phyloP scores from a whole-genome alignment of 1,140 invertebrate genomes.

The Procambarus clarkii region DNA sequence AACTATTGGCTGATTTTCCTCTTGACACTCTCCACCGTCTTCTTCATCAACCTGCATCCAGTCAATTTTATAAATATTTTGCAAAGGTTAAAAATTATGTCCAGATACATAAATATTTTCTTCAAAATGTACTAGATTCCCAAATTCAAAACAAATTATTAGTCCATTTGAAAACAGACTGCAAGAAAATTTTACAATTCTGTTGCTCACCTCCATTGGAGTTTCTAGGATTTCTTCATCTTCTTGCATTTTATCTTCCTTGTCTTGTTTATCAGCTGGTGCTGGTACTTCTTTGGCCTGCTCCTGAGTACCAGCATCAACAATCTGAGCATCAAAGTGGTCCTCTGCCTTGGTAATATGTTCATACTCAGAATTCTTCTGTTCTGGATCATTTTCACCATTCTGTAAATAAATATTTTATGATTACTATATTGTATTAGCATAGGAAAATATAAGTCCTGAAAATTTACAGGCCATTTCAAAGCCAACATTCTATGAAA shows the following conservation, averaged over 20 bases:
- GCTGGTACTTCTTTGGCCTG: slow-evolving; percentile 86
- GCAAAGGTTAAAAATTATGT: background rate
- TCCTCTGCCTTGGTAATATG: slow-evolving; percentile 89
- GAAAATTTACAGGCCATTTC: no score
- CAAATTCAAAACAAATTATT: no score
- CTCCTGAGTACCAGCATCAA: slow-evolving; percentile 84
- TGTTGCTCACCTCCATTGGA: slow-evolving; percentile 54
- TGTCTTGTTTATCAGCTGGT: slow-evolving; percentile 74
- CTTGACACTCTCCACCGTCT: slow-evolving; percentile 77
- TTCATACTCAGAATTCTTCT: slow-evolving; percentile 81
- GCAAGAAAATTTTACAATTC: background rate
- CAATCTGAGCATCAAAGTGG: slow-evolving; percentile 77
- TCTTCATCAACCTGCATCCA: slow-evolving; percentile 73
- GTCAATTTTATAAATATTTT: background rate
- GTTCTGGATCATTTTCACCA: slow-evolving; percentile 21
- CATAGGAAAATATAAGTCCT: no score
- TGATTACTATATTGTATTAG: no score
- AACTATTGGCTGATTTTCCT: slow-evolving; percentile 72
- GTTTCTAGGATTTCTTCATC: slow-evolving; percentile 65
- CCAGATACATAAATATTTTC: slow-evolving; percentile 42
- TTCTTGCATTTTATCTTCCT: slow-evolving; percentile 36
- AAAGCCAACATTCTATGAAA: no score
- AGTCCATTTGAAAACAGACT: background rate
- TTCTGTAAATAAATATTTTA: slow-evolving; percentile 6
- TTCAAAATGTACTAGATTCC: background rate